Evolutionary conservation across 2,797 vertebrate species (phyloP), one percentile per base, ranked within the genome.

Genomic region (Parotocinclus haroldoi): DNA sequence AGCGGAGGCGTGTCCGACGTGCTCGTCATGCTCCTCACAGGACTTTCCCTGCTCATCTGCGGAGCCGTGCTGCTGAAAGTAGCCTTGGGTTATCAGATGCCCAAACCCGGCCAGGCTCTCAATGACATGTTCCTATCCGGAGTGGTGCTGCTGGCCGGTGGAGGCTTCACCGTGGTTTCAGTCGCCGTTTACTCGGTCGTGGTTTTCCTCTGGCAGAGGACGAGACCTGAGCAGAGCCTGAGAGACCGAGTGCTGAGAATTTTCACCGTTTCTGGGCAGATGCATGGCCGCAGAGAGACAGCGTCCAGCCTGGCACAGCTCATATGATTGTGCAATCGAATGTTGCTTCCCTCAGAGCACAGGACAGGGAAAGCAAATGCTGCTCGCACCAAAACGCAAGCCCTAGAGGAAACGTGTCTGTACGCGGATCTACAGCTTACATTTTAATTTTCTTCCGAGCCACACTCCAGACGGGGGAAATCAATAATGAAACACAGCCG

Each of bases 251-350:
- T 89, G 8, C 81, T 92, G 67, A 89, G 82, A 7, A 77, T 98
- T 76, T 98, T 97, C 86, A 95, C 93, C 16, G 90, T 99, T 82
- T 98, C 97, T 0, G 93, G 93, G 79, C 93, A 77, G 64, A 86
- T 96, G 7, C 76, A 80, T 0, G 88, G 76, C 66, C 90, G 87
- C 72, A 87, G 89, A 69, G 93, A 95, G 84, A 93, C 95, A 13
- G 92, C 94, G 19, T 98, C 96, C 74, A 99, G 97, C 79, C 88
- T 96, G 79, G 92, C 96, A 71, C 96, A 93, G 83, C 92, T 99
- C 57, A 94, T 99, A 83, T 98, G 88, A 95, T 49, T 59, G 7
- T 46, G 19, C 42, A 58, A 48, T 19, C 72, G 10, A 17, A 48
- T 39, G 40, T 39, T 18, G 49, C 12, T 37, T 18, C 10, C 19